Percentiles rank a stretch among this genome's conserved stretches.
phyloP scores from a whole-genome alignment of 2,888 invertebrate species.

The Synergus gifuensis region DNA sequence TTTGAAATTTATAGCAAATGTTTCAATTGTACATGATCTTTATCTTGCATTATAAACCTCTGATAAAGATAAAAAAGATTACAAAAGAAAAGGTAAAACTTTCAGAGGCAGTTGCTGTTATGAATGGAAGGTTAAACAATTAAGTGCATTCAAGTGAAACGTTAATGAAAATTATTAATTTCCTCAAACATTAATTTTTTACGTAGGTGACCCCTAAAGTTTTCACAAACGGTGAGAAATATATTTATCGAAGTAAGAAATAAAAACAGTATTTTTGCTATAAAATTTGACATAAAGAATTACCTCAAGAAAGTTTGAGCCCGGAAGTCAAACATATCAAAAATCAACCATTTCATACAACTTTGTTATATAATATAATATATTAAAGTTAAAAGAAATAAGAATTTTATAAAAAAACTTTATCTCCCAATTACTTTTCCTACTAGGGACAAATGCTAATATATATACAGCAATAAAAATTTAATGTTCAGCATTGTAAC shows the following conservation, averaged over 20 bases:
- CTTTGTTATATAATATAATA: background rate
- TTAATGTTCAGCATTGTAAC: background rate
- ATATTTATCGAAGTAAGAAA: background rate
- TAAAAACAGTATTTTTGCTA: background rate
- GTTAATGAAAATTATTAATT: background rate
- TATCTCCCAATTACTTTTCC: background rate
- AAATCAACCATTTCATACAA: too few relatives aligned
- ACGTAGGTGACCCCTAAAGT: background rate
- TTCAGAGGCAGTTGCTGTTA: background rate
- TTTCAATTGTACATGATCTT: background rate
- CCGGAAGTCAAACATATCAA: too few relatives aligned
- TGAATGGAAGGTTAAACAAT: background rate
- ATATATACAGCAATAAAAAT: background rate
- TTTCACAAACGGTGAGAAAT: background rate
- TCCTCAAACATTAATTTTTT: constrained; percentile 14
- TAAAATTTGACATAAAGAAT: background rate
- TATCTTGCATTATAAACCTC: background rate
- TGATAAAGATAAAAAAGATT: background rate
- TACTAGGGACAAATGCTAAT: background rate
- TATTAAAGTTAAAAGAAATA: background rate
- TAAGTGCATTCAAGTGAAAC: background rate
- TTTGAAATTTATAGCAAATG: background rate
- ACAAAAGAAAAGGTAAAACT: background rate
- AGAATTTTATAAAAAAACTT: background rate
- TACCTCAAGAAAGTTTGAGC: too few relatives aligned